Evolutionary conservation across 2,113 vertebrate species (phyloP).

Genomic region (Hyaena hyaena): DNA sequence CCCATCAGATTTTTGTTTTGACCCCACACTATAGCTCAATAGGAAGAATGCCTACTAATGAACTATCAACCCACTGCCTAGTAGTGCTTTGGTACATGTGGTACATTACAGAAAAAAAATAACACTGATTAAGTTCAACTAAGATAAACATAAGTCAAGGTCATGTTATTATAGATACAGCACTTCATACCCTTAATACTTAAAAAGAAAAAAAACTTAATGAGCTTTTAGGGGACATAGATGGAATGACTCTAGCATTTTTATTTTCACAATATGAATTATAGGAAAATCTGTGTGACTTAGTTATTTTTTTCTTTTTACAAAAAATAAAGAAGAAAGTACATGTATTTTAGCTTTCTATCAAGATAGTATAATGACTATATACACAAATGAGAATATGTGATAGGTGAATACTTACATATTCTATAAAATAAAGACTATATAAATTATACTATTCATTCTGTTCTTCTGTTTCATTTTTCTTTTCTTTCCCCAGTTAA

Average conservation of each 20-base stretch:
- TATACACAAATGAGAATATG: neutral
- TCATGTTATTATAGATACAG: neutral
- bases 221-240: neutral
- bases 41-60: neutral
- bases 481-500: neutral
- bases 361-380: neutral
- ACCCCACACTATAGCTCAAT: neutral
- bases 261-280: neutral
- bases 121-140: neutral
- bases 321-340: neutral
- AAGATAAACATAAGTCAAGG: neutral
- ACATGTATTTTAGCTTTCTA: neutral
- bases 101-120: neutral
- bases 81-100: neutral
- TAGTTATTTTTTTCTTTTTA: neutral
- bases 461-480: neutral
- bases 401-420: neutral
- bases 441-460: neutral
- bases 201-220: neutral
- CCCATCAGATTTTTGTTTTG: neutral
- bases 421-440: neutral
- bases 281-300: neutral
- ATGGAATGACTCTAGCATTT: neutral
- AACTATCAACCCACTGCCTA: neutral
- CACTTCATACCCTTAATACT: neutral